phyloP scores from a whole-genome alignment of 1,140 invertebrate species.

The Trachymyrmex septentrionalis region DNA sequence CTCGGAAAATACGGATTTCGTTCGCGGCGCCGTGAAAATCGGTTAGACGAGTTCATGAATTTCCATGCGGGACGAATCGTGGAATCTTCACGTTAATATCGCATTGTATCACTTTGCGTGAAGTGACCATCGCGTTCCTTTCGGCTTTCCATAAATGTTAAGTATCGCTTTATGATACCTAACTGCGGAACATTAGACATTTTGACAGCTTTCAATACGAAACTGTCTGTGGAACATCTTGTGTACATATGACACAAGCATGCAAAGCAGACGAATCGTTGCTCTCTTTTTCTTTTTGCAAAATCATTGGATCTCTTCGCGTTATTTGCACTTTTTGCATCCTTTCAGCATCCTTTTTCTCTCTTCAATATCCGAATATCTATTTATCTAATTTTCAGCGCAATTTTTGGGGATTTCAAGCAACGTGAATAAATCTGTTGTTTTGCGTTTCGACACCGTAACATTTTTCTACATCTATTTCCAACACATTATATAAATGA shows the following conservation, averaged over 20 bases:
- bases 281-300: background rate
- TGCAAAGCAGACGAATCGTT: background rate
- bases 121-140: background rate
- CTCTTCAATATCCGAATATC: too few relatives aligned
- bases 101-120: conserved; percentile 19
- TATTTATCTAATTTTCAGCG: too few relatives aligned
- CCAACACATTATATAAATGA: background rate
- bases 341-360: too few relatives aligned
- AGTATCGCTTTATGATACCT: background rate
- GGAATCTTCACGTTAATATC: conserved; percentile 42
- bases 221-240: background rate
- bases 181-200: background rate
- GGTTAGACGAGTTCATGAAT: conserved; percentile 55
- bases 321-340: too few relatives aligned
- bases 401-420: too few relatives aligned
- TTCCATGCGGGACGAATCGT: conserved; percentile 65
- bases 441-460: background rate
- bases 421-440: background rate
- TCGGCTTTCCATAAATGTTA: background rate
- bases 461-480: background rate
- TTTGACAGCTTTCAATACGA: background rate
- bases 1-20: conserved; percentile 64
- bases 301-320: background rate
- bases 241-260: background rate
- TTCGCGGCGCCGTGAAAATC: conserved; percentile 60